These are phyloP conservation scores for Drymodes brunneopygia DNA, from an alignment of 2,113 vertebrate genomes.

Conservation along the genomic window DNA sequence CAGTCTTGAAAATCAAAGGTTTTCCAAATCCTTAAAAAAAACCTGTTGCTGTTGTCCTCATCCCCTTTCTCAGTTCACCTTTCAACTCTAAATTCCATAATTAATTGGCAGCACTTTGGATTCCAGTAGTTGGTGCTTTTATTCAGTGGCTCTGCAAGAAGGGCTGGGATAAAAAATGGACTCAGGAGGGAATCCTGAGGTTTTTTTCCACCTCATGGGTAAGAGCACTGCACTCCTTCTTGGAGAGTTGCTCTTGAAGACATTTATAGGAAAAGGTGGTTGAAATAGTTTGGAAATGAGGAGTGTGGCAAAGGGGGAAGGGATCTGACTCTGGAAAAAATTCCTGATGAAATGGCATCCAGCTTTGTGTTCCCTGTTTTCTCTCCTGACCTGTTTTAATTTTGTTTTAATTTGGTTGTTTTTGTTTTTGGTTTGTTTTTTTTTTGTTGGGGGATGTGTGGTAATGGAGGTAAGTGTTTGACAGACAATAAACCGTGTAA, in stretches of 20 bases:
- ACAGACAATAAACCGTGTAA: not conserved
- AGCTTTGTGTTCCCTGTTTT: not conserved
- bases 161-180: not conserved
- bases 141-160: not conserved
- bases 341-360: not conserved
- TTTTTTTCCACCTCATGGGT: not conserved
- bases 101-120: not conserved
- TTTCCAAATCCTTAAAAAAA: not conserved
- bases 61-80: not conserved
- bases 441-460: not conserved
- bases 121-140: not conserved
- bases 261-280: not conserved
- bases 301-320: not conserved
- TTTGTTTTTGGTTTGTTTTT: not conserved
- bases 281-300: not conserved
- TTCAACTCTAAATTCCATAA: not conserved
- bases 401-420: not conserved
- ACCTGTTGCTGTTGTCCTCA: not conserved
- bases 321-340: not conserved
- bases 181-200: not conserved
- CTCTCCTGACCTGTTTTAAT: not conserved
- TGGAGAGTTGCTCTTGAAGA: not conserved
- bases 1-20: not conserved
- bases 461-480: not conserved
- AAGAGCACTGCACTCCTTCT: not conserved